Evolutionary conservation across 2,888 invertebrate species (phyloP), one percentile per base, ranked within the genome.

Genomic region (Agriopis marginaria): DNA sequence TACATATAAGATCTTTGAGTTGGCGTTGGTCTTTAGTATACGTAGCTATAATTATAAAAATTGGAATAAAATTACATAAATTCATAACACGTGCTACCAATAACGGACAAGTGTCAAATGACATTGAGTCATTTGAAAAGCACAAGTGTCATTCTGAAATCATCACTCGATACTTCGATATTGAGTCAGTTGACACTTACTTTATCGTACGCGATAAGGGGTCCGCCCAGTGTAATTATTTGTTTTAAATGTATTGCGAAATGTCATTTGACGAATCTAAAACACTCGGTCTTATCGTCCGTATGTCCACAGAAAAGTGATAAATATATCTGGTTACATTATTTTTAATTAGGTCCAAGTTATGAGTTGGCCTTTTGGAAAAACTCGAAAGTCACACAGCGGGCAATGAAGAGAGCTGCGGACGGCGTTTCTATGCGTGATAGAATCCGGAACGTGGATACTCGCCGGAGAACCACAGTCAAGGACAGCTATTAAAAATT

Each of bases 271-370:
- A 76, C 80, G 82, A 76, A 77, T 83, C 82, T 49, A 62, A 82
- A 79, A 79, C 77, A 80, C 81, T 83, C 76, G 77, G 73, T 84
- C 84, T 87, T 89, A 88, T 89, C 88, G 77, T 82, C 85, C 84
- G 87, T 84, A 82, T 87, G 87, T 87, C 86, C 87, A 86, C 90
- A 91, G 90, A 91, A 92, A 89, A 91, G 82, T 84, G 90, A 92
- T 92, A 91, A 86, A 83, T 77, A 82, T 91, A 90, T 92, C 89
- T 87, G 86, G 89, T 92, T 91, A 89, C 90, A 89, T 82, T 86
- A 85, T 86, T 84, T 86, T 78, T 78, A 69, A 51, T 55, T 32
- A 11, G 65, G 79, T 23, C 49, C 72, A 84, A 84, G 81, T 77
- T 71, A 77, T 14, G 80, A 67, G 72, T 17, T n/a, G 45, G 6